These are phyloP conservation scores for Plestiodon gilberti DNA, from an alignment of 2,113 vertebrate species.

Conservation along the genomic window DNA sequence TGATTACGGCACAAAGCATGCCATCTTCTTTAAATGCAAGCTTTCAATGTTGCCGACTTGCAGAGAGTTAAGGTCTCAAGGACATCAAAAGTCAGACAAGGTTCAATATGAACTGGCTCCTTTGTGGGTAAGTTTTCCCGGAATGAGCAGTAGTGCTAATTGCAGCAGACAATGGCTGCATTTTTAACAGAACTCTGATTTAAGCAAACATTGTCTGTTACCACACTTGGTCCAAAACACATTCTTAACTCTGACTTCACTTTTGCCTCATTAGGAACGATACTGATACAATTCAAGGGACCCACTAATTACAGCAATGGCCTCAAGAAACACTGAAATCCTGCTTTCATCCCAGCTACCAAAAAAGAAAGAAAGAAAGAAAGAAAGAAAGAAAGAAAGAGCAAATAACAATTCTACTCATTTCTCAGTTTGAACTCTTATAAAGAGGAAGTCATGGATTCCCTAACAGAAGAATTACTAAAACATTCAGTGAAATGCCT, in stretches of 20 bases:
- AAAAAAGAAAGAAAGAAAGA: constrained; percentile 29
- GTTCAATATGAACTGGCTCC: neutral
- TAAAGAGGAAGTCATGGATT: neutral
- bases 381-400: constrained; percentile 33
- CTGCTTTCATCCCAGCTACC: constrained; percentile 41
- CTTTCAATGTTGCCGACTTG: neutral
- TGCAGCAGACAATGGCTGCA: constrained; percentile 5
- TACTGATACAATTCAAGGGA: constrained; percentile 60
- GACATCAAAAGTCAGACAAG: neutral
- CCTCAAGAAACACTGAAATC: constrained; percentile 54
- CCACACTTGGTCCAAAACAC: constrained; percentile 43
- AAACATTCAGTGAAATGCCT: neutral
- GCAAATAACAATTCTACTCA: neutral
- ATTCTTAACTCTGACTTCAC: constrained; percentile 52
- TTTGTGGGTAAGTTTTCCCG: constrained; percentile 21
- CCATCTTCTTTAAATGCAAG: neutral
- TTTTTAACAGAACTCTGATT: constrained; percentile 37
- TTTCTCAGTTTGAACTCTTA: constrained; percentile 17
- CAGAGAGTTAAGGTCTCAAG: neutral
- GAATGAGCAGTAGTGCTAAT: constrained; percentile 6
- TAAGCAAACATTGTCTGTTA: constrained; percentile 62
- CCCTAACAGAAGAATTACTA: neutral
- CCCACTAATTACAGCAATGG: constrained; percentile 56
- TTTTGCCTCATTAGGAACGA: constrained; percentile 64
- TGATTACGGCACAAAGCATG: neutral